A percentile compares a stretch with the other conserved stretches of the same genome.
Conservation (phyloP, 2,113 vertebrate species). For the Daboia siamensis region DNA sequence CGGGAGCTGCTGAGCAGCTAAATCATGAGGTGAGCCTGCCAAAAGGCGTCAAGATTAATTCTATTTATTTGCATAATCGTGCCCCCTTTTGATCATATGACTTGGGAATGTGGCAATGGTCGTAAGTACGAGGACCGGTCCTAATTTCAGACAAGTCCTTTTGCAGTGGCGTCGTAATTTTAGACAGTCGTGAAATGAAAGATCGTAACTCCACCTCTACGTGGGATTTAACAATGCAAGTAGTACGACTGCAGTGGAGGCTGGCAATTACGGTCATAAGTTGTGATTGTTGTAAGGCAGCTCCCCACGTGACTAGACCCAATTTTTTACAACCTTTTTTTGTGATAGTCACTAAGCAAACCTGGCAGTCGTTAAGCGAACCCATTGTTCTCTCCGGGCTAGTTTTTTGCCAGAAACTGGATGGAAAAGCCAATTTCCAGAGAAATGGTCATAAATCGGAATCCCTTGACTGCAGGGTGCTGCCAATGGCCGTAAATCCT, state of each 20-base stretch:
- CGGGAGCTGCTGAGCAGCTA: slow-evolving; percentile 65
- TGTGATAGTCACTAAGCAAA: accelerated
- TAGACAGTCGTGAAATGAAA: background rate
- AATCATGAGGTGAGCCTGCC: slow-evolving; percentile 70
- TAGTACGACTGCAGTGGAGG: background rate
- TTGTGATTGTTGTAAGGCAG: background rate
- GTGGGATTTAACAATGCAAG: background rate
- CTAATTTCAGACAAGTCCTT: too few relatives aligned
- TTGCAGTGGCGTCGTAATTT: background rate
- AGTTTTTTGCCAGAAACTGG: background rate
- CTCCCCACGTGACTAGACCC: background rate
- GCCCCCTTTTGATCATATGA: background rate
- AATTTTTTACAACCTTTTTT: background rate
- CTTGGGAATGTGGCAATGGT: background rate
- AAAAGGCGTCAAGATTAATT: background rate
- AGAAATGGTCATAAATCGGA: background rate
- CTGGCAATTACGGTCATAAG: background rate
- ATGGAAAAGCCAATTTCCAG: background rate
- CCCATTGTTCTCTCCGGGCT: background rate
- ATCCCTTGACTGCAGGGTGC: background rate
- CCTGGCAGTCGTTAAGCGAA: background rate
- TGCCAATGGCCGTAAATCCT: background rate
- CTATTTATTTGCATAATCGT: background rate
- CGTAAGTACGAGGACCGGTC: background rate
- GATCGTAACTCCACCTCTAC: background rate